phyloP scores from a whole-genome alignment of 2,113 vertebrate genomes.

The Origma solitaria region DNA sequence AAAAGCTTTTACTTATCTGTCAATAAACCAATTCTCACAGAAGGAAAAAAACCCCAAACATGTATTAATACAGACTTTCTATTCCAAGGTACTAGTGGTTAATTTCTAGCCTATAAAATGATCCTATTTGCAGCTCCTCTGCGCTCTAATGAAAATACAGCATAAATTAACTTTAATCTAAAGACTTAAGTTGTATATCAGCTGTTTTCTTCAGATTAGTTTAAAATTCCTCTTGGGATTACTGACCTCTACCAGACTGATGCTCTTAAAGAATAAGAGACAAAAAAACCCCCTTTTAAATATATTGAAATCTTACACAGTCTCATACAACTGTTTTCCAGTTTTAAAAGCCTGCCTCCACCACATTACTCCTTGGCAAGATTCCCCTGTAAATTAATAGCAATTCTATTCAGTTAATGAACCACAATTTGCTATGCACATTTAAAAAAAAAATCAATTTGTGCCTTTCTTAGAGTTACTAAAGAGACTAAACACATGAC shows the following conservation, averaged over 20 bases:
- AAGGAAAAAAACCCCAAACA: fast-evolving
- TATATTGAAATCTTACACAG: background rate
- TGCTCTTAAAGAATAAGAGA: background rate
- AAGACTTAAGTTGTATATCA: background rate
- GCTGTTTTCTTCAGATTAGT: background rate
- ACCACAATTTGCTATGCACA: background rate
- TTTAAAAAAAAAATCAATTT: background rate
- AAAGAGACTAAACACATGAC: background rate
- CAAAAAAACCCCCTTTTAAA: background rate
- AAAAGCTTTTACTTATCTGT: background rate
- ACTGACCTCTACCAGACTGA: background rate
- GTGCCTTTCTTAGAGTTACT: background rate
- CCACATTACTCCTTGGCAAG: background rate
- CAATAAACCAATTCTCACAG: background rate
- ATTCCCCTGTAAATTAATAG: background rate
- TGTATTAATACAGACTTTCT: background rate
- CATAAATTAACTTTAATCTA: background rate
- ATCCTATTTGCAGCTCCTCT: background rate
- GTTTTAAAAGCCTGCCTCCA: background rate
- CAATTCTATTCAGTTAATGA: background rate
- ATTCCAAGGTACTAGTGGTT: background rate
- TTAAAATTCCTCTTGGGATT: background rate
- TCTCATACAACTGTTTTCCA: background rate
- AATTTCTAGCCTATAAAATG: background rate
- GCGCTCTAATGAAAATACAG: background rate